A percentile compares a stretch with the other conserved stretches of the same genome.
These are phyloP conservation scores for Ceratoteleas bidentatus DNA, from an alignment of 1,140 invertebrate species.

Conservation along the genomic window DNA sequence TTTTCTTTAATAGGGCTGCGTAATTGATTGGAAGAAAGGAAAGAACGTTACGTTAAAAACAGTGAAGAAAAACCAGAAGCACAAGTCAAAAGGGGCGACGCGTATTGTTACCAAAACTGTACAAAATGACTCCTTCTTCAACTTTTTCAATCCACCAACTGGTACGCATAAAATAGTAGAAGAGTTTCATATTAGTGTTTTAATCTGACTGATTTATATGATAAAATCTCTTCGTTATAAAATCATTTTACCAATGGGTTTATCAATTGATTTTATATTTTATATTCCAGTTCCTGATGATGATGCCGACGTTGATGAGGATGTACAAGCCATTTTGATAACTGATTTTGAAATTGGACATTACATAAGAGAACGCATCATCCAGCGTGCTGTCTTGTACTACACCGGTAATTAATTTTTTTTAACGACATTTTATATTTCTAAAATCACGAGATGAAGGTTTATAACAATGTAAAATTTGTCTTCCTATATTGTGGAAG, in stretches of 20 bases:
- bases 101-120: slow-evolving; percentile 97
- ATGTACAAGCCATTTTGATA: slow-evolving; percentile 88
- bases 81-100: slow-evolving; percentile 95
- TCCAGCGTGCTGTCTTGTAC: slow-evolving; percentile 95
- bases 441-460: too few species aligned
- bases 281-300: slow-evolving; percentile 83
- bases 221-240: background rate
- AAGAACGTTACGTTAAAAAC: slow-evolving; percentile 98
- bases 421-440: too few species aligned
- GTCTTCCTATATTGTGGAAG: too few species aligned
- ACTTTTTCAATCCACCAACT: slow-evolving; percentile 96
- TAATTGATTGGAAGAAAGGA: slow-evolving; percentile 96
- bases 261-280: slow-evolving; percentile 9
- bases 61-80: slow-evolving; percentile 99
- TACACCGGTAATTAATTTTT: slow-evolving; percentile 87
- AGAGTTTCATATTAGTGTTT: too few species aligned
- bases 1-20: slow-evolving; percentile 84
- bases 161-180: slow-evolving; percentile 74
- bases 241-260: background rate
- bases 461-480: too few species aligned
- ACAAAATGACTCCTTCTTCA: slow-evolving; percentile 98
- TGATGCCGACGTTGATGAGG: slow-evolving; percentile 87
- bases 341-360: slow-evolving; percentile 99
- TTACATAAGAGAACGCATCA: slow-evolving; percentile 95
- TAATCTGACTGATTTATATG: too few species aligned